Evolutionary conservation across 2,888 invertebrate species (phyloP).

Genomic region (Eristalis arbustorum): DNA sequence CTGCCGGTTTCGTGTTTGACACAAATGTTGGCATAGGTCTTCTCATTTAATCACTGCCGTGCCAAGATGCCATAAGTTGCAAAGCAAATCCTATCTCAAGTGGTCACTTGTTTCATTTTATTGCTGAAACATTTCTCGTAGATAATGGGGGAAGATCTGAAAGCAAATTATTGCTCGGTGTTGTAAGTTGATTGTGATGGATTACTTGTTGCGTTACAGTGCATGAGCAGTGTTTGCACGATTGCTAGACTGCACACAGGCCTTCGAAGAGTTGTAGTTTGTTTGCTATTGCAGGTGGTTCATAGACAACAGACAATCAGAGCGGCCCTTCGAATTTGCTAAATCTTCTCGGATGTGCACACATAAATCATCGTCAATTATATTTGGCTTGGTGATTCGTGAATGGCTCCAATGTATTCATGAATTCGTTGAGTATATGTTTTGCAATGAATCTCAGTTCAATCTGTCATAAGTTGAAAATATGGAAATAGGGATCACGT

Average conservation of each 20-base stretch:
- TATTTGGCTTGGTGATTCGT: background rate
- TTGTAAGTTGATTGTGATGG: background rate
- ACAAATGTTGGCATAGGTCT: slow-evolving; percentile 27
- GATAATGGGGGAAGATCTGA: background rate
- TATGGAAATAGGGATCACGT: background rate
- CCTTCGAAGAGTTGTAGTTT: too few relatives aligned
- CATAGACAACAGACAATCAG: too few relatives aligned
- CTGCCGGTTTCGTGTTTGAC: slow-evolving; percentile 6
- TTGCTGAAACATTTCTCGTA: slow-evolving; percentile 8
- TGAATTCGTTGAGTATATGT: background rate
- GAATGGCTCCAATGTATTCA: background rate
- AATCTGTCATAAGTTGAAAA: background rate
- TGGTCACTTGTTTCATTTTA: slow-evolving; percentile 44
- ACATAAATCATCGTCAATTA: background rate
- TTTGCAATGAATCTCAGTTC: background rate
- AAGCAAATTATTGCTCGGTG: background rate
- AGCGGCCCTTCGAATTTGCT: too few relatives aligned
- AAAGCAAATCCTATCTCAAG: slow-evolving; percentile 11
- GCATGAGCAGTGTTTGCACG: background rate
- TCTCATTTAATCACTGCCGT: slow-evolving; percentile 15
- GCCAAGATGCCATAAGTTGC: slow-evolving; percentile 28
- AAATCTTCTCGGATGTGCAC: too few relatives aligned
- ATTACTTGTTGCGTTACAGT: background rate
- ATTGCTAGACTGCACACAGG: background rate
- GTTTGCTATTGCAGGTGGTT: too few relatives aligned